A percentile compares a stretch with the other conserved stretches of the same genome.
Conservation (phyloP, 2,888 invertebrate species). For the Ganaspis brasiliensis region DNA sequence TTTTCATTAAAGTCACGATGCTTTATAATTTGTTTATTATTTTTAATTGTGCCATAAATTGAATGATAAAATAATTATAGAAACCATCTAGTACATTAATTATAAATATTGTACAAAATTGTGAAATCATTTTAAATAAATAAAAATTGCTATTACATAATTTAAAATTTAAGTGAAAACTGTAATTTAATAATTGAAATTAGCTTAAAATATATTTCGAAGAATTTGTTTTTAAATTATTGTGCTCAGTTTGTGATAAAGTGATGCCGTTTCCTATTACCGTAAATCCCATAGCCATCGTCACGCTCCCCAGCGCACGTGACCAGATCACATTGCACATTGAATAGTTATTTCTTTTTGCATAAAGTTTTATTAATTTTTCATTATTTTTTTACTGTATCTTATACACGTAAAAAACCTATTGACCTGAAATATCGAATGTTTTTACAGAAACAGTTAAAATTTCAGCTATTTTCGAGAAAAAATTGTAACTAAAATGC, state of each 20-base stretch:
- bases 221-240: constrained; percentile 4
- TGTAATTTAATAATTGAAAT: too few species aligned
- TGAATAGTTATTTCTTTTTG: constrained; percentile 26
- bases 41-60: too few species aligned
- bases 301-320: constrained; percentile 36
- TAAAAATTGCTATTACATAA: background rate
- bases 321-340: constrained; percentile 35
- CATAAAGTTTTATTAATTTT: constrained; percentile 42
- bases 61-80: too few species aligned
- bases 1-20: too few species aligned
- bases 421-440: background rate
- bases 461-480: too few species aligned
- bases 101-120: too few species aligned
- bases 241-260: constrained; percentile 18
- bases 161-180: too few species aligned
- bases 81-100: too few species aligned
- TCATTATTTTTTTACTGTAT: constrained; percentile 40
- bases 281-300: constrained; percentile 8
- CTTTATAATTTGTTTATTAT: too few species aligned
- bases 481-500: too few species aligned
- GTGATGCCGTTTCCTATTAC: constrained; percentile 22
- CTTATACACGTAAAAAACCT: constrained; percentile 7
- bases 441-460: too few species aligned
- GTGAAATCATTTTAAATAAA: too few species aligned
- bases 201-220: background rate